A percentile compares a stretch with the other conserved stretches of the same genome.
phyloP scores from a whole-genome alignment of 2,888 invertebrate genomes.

The Hemithea aestivaria region DNA sequence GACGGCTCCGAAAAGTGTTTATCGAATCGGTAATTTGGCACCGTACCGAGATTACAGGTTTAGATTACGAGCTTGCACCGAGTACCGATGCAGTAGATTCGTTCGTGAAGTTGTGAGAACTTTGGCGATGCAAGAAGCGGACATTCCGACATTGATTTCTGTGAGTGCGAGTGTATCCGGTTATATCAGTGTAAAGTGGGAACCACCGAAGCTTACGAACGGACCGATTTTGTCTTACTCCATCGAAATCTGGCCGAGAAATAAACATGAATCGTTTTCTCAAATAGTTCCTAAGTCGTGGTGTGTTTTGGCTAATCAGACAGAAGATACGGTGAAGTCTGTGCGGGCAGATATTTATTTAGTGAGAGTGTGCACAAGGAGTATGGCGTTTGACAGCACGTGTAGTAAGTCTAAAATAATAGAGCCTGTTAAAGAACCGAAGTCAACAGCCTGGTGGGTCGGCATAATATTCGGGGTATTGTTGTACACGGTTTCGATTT shows the following conservation, averaged over 20 bases:
- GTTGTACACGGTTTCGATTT: conserved; percentile 39
- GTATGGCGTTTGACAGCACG: conserved; percentile 30
- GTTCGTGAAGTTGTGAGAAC: conserved; percentile 55
- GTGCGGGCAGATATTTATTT: conserved; percentile 37
- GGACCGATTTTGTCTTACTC: conserved; percentile 60
- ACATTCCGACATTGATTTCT: conserved; percentile 41
- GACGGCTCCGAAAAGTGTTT: conserved; percentile 36
- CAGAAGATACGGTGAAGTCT: conserved; percentile 32
- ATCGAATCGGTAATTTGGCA: conserved; percentile 51
- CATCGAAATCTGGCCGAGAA: conserved; percentile 53
- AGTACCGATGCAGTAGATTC: conserved; percentile 51
- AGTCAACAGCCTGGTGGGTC: conserved; percentile 40
- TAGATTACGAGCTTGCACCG: conserved; percentile 54
- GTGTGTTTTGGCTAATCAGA: conserved; percentile 45
- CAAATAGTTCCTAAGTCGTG: conserved; percentile 44
- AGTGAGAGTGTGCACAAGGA: conserved; percentile 36
- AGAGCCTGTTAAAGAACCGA: conserved; percentile 16
- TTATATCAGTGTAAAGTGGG: conserved; percentile 50
- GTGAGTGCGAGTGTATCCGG: conserved; percentile 37
- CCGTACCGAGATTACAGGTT: conserved; percentile 66
- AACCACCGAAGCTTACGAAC: conserved; percentile 51
- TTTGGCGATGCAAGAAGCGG: conserved; percentile 42
- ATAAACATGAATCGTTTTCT: conserved; percentile 32
- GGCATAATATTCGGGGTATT: conserved; percentile 47
- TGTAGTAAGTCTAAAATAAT: conserved; percentile 33